Evolutionary conservation across 2,888 invertebrate species (phyloP).

Genomic region (Leucania comma): DNA sequence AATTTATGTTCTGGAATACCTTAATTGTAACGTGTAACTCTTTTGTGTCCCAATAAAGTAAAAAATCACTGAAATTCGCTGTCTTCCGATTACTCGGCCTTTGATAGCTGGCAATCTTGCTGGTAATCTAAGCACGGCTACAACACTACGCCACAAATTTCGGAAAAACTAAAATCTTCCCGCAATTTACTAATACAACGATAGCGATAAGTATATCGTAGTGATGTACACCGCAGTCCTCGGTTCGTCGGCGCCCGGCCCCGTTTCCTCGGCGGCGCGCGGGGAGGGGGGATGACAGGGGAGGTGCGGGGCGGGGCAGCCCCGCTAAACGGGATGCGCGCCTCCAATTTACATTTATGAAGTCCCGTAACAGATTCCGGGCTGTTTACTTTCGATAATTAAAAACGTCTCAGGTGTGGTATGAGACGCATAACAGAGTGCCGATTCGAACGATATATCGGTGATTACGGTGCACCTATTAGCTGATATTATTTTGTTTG

Average conservation of each 20-base stretch:
- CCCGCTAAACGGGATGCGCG: constrained; percentile 87
- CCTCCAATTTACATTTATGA: constrained; percentile 90
- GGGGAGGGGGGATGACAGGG: constrained; percentile 51
- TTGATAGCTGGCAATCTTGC: not conserved
- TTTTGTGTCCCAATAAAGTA: too few relatives aligned
- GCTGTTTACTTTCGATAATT: constrained; percentile 90
- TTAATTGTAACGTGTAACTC: too few relatives aligned
- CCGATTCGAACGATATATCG: constrained; percentile 42
- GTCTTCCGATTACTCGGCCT: not conserved
- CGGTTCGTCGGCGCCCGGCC: constrained; percentile 69
- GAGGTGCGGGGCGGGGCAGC: constrained; percentile 65
- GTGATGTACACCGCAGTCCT: constrained; percentile 77
- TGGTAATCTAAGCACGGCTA: constrained; percentile 15
- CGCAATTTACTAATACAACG: constrained; percentile 68
- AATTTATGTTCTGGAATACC: too few relatives aligned
- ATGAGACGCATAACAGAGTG: constrained; percentile 65
- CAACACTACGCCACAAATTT: constrained; percentile 55
- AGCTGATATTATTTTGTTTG: constrained; percentile 12
- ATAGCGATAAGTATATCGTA: constrained; percentile 71
- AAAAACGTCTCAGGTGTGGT: constrained; percentile 86
- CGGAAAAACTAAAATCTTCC: constrained; percentile 62
- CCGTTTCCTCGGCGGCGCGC: constrained; percentile 66
- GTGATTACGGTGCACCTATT: constrained; percentile 26
- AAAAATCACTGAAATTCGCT: not conserved
- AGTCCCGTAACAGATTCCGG: constrained; percentile 88